Evolutionary conservation across 2,797 vertebrate species (phyloP), one percentile per base, ranked within the genome.

Genomic region (Anas georgica): DNA sequence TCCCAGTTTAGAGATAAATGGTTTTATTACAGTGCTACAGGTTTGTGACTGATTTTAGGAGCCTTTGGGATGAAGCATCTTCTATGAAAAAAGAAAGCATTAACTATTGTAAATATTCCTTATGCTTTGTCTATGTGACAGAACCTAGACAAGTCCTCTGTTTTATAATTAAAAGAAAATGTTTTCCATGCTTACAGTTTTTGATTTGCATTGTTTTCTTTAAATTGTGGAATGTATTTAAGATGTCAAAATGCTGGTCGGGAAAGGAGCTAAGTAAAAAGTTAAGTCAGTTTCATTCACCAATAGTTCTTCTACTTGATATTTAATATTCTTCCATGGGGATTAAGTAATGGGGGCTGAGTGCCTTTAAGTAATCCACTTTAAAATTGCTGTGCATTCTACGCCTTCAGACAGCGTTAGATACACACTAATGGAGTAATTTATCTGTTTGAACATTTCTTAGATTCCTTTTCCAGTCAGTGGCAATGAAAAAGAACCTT

Each of bases 281-380:
- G 28, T 62, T 88, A 63, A 86, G 39, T 77, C 35, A 59, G 33
- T 90, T 93, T 77, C 31, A 50, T 64, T 83, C n/a, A 70, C n/a
- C 41, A 66, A 85, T 48, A 79, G 7, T 50, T 83, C 29, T 45
- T 77, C 85, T 55, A 12, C 77, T 70, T 66, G 16, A 29, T 81
- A 50, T 66, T 78, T 50, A 91, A 63, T 79, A 87, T 72, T 81
- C 20, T 43, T 60, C 68, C 86, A 17, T 48, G n/a, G 83, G 39
- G 81, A 92, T 59, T 90, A 80, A 88, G 41, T 87, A 77, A 68
- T 52, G 48, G 35, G 18, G 59, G 9, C 64, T 85, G 90, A 95
- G 75, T 87, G 90, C 91, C 83, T 94, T 91, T 77, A 75, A 86
- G 86, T 90, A 76, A 62, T 75, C 54, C 92, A 68, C 76, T 94